Conservation (phyloP, 2,797 vertebrate species). For the Leuciscus waleckii region DNA sequence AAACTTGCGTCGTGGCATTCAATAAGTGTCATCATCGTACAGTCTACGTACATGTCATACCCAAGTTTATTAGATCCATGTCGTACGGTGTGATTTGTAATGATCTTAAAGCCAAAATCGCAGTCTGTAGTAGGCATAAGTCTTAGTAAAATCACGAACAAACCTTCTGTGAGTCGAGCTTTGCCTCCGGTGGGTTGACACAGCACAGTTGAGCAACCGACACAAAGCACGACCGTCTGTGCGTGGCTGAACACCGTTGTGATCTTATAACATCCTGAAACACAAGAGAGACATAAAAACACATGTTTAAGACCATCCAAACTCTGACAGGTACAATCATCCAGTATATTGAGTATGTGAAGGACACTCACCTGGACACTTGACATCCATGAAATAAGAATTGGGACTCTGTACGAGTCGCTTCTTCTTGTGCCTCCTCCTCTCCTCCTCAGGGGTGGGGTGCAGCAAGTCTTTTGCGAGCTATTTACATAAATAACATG, state of each 20-base stretch:
- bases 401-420: constrained; percentile 94
- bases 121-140: no score
- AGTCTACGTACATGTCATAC: not conserved
- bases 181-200: constrained; percentile 88
- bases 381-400: constrained; percentile 96
- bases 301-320: not conserved
- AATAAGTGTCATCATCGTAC: no score
- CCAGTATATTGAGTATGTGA: not conserved
- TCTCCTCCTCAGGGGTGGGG: constrained; percentile 92
- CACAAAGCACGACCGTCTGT: constrained; percentile 94
- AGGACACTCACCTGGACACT: constrained; percentile 85
- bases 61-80: no score
- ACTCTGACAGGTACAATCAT: not conserved
- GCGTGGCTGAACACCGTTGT: constrained; percentile 98
- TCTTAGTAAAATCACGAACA: not conserved
- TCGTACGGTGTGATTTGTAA: no score
- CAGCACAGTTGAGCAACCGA: constrained; percentile 88
- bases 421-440: constrained; percentile 95
- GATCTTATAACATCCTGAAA: constrained; percentile 96
- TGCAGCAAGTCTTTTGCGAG: constrained; percentile 94
- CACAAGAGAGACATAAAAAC: not conserved
- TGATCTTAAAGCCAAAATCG: no score
- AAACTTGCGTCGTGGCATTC: no score
- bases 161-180: constrained; percentile 96
- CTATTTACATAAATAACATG: constrained; percentile 63